phyloP scores from a whole-genome alignment of 2,888 invertebrate genomes.

The Spisula subtruncata region DNA sequence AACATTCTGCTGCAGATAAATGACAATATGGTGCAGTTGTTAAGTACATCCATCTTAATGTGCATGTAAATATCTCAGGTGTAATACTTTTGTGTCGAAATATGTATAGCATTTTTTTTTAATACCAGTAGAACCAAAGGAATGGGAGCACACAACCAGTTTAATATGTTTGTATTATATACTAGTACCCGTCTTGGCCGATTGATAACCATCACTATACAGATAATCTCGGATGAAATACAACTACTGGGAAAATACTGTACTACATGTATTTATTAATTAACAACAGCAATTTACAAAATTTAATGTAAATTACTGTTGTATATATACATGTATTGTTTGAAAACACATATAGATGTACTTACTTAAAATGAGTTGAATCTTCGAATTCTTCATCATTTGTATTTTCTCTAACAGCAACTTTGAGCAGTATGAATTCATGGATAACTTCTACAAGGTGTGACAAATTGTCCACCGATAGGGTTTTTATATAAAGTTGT shows the following conservation, averaged over 20 bases:
- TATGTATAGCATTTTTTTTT: too few relatives aligned
- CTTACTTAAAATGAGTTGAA: conserved; percentile 27
- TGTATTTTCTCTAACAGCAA: conserved; percentile 52
- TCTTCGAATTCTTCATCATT: conserved; percentile 35
- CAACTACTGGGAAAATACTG: too few relatives aligned
- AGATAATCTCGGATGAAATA: neutral
- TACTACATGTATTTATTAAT: too few relatives aligned
- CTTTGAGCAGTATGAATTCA: conserved; percentile 65
- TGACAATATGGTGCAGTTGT: too few relatives aligned
- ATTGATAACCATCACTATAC: neutral
- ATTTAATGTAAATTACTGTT: too few relatives aligned
- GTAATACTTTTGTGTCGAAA: too few relatives aligned
- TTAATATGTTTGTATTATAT: too few relatives aligned
- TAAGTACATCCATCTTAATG: too few relatives aligned
- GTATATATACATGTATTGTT: too few relatives aligned
- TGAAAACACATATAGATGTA: neutral
- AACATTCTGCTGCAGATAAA: too few relatives aligned
- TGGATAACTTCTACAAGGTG: conserved; percentile 60
- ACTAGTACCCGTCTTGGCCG: neutral
- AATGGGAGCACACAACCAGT: neutral
- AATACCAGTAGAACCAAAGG: neutral
- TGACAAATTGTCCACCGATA: conserved; percentile 58
- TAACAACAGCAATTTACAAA: neutral
- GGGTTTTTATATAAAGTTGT: conserved; percentile 47
- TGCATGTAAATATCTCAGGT: too few relatives aligned